Evolutionary conservation across 1,140 invertebrate genomes (phyloP).

Genomic region (Aphelinus certus): DNA sequence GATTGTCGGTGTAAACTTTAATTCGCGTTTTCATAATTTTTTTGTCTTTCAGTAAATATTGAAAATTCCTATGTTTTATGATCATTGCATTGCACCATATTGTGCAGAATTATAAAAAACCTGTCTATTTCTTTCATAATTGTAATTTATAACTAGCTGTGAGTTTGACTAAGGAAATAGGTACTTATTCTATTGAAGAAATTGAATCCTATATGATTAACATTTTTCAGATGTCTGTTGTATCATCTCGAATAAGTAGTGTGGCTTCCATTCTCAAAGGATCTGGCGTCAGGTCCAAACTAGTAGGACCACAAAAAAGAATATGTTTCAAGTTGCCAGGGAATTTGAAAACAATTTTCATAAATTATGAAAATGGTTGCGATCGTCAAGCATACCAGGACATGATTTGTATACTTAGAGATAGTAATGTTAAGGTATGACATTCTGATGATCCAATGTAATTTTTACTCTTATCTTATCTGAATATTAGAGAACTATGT

Average conservation of each 20-base stretch:
- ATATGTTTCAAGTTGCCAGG: slow-evolving; percentile 58
- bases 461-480: slow-evolving; percentile 16
- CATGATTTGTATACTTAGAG: slow-evolving; percentile 58
- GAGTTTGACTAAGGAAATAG: no score
- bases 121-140: not conserved
- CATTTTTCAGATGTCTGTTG: slow-evolving; percentile 59
- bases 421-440: slow-evolving; percentile 57
- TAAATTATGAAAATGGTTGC: slow-evolving; percentile 50
- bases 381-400: slow-evolving; percentile 57
- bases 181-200: no score
- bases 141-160: not conserved
- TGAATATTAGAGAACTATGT: slow-evolving; percentile 16
- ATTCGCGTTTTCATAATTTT: no score
- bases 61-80: no score
- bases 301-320: slow-evolving; percentile 47
- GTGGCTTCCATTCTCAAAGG: slow-evolving; percentile 59
- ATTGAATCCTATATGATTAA: not conserved
- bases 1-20: no score
- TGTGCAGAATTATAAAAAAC: not conserved
- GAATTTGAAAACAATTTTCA: slow-evolving; percentile 54
- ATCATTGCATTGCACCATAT: slow-evolving; percentile 16
- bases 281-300: slow-evolving; percentile 48
- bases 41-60: no score
- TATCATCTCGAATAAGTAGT: slow-evolving; percentile 58
- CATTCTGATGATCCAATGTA: slow-evolving; percentile 9